Conservation (phyloP, 1,140 invertebrate species). For the Penaeus chinensis region DNA sequence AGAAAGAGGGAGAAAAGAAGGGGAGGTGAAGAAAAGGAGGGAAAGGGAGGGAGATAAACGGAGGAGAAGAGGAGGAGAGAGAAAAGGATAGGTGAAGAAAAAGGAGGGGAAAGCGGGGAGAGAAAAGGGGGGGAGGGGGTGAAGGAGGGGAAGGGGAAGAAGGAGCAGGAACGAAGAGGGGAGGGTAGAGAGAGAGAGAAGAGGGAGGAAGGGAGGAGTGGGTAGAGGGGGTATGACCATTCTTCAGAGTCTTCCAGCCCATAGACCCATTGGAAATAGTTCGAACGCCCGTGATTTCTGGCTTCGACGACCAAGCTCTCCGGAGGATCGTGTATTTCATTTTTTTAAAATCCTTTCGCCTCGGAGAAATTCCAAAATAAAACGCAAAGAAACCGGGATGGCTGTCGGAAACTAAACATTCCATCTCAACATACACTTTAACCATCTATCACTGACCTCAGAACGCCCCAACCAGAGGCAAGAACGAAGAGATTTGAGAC, state of each 20-base stretch:
- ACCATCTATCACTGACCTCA: too few species aligned
- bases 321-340: too few species aligned
- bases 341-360: too few species aligned
- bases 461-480: too few species aligned
- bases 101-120: neutral
- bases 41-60: neutral
- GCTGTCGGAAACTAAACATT: too few species aligned
- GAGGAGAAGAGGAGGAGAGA: neutral
- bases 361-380: too few species aligned
- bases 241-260: too few species aligned
- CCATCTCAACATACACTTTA: too few species aligned
- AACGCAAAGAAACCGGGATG: too few species aligned
- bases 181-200: neutral
- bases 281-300: too few species aligned
- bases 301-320: too few species aligned
- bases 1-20: neutral
- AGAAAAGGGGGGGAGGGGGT: neutral
- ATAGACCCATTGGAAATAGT: too few species aligned
- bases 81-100: constrained; percentile 8
- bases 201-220: neutral
- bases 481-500: neutral
- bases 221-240: neutral
- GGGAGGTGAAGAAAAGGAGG: constrained; percentile 22
- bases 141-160: neutral
- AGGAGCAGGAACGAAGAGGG: neutral